Evolutionary conservation across 1,140 invertebrate genomes (phyloP).

Genomic region (Drosophila pseudoananassae): DNA sequence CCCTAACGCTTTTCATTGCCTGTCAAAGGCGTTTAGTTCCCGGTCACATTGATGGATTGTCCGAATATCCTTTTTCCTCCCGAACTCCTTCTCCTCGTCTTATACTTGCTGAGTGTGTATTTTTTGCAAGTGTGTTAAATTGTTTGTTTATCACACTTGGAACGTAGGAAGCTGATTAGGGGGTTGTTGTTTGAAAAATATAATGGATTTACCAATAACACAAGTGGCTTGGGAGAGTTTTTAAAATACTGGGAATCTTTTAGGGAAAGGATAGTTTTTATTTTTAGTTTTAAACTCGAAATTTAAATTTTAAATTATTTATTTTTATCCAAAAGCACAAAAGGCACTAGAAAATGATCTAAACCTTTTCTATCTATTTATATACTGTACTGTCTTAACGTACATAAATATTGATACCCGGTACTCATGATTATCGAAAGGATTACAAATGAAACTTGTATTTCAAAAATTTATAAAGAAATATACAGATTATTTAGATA

Average conservation of each 20-base stretch:
- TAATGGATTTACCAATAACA: not conserved
- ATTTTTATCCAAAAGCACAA: too few relatives aligned
- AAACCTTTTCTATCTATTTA: too few relatives aligned
- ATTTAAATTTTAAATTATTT: too few relatives aligned
- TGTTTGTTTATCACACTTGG: conserved; percentile 54
- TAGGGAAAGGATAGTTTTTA: fast-evolving
- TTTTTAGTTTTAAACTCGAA: too few relatives aligned
- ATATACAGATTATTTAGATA: too few relatives aligned
- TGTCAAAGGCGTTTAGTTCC: conserved; percentile 70
- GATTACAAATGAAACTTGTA: too few relatives aligned
- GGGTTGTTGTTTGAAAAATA: not conserved
- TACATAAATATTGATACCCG: too few relatives aligned
- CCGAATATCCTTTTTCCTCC: conserved; percentile 20
- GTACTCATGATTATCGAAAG: too few relatives aligned
- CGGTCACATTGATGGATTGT: conserved; percentile 66
- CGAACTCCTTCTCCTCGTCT: not conserved
- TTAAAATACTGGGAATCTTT: too few relatives aligned
- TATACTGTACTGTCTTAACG: too few relatives aligned
- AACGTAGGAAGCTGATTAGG: conserved; percentile 59
- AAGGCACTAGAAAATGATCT: too few relatives aligned
- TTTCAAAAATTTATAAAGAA: too few relatives aligned
- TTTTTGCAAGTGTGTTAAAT: conserved; percentile 67
- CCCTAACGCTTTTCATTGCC: conserved; percentile 54
- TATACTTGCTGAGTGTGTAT: not conserved
- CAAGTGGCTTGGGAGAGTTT: not conserved